phyloP scores from a whole-genome alignment of 1,140 invertebrate genomes.

The Calliphora vicina region DNA sequence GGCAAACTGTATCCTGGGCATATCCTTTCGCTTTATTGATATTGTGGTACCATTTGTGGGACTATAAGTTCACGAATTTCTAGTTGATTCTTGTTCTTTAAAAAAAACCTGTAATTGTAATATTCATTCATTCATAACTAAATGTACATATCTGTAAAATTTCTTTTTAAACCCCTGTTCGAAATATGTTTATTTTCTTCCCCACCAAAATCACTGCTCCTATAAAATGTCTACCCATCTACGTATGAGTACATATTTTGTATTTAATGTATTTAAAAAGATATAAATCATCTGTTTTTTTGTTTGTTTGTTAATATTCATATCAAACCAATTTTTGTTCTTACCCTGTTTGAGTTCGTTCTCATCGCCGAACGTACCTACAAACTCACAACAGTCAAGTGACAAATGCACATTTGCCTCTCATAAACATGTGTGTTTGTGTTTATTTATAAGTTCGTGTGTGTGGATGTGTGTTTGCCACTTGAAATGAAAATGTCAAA shows the following conservation, averaged over 20 bases:
- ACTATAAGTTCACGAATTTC: too few species aligned
- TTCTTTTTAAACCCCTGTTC: too few species aligned
- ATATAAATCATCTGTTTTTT: not conserved
- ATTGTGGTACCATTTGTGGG: too few species aligned
- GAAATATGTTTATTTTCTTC: too few species aligned
- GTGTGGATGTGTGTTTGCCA: not conserved
- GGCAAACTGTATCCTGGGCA: too few species aligned
- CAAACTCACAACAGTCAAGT: not conserved
- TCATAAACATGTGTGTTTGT: not conserved
- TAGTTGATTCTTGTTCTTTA: too few species aligned
- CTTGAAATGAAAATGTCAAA: conserved; percentile 14
- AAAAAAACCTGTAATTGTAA: too few species aligned
- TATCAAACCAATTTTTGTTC: not conserved
- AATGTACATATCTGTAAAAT: too few species aligned
- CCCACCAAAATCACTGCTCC: too few species aligned
- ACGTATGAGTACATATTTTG: not conserved
- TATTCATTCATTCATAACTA: too few species aligned
- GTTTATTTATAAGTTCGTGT: not conserved
- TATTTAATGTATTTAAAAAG: not conserved
- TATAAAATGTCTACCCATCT: too few species aligned
- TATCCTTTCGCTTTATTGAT: too few species aligned
- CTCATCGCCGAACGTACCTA: not conserved
- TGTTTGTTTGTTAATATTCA: not conserved
- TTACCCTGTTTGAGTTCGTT: not conserved
- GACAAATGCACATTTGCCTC: not conserved